These are phyloP conservation scores for Drosophila punjabiensis DNA, from an alignment of 1,140 invertebrate species.

Conservation along the genomic window DNA sequence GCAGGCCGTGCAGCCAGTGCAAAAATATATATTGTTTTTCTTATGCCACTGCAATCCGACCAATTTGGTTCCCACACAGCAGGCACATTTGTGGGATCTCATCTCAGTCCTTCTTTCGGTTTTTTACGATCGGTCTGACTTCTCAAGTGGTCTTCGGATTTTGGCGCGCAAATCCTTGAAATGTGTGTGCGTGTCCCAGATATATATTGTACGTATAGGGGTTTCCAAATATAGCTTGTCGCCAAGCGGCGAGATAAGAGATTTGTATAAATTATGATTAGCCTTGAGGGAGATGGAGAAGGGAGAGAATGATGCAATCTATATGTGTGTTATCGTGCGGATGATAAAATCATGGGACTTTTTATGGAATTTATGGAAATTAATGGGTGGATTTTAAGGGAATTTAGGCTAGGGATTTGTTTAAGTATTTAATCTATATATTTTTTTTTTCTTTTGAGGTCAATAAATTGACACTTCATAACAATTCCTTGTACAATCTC, in stretches of 20 bases:
- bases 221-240: slow-evolving; percentile 53
- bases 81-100: slow-evolving; percentile 55
- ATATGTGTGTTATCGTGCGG: not conserved
- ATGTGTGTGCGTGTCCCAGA: slow-evolving; percentile 18
- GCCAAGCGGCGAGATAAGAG: slow-evolving; percentile 36
- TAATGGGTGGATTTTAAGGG: not conserved
- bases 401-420: not conserved
- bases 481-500: too few relatives aligned
- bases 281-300: slow-evolving; percentile 6
- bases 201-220: slow-evolving; percentile 23
- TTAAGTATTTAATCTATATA: not conserved
- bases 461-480: too few relatives aligned
- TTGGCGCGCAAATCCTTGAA: slow-evolving; percentile 50
- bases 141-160: slow-evolving; percentile 63
- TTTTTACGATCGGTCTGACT: slow-evolving; percentile 57
- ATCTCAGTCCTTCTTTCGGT: slow-evolving; percentile 38
- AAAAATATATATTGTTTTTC: slow-evolving; percentile 61
- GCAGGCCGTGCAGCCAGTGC: slow-evolving; percentile 66
- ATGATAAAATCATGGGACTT: slow-evolving; percentile 6
- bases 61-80: slow-evolving; percentile 79
- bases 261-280: slow-evolving; percentile 24
- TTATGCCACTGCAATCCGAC: slow-evolving; percentile 66
- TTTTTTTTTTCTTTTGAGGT: too few relatives aligned
- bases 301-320: slow-evolving; percentile 29
- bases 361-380: slow-evolving; percentile 1